Percentiles rank a stretch among this genome's conserved stretches.
phyloP scores from a whole-genome alignment of 30 jellyfish, hydroid and myxozoan genomes.

The Morbakka virulenta region DNA sequence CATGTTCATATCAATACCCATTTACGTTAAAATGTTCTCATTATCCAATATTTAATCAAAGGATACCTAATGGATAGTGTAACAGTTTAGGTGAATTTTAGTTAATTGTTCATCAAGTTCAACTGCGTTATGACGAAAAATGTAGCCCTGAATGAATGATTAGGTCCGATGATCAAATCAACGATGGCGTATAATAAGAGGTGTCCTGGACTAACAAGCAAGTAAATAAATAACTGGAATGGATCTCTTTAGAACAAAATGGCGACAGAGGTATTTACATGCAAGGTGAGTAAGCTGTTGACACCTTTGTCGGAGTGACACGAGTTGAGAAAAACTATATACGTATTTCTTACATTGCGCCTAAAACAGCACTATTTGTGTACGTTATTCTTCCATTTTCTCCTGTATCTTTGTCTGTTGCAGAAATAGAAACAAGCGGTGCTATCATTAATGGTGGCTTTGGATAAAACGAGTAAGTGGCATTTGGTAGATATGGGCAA shows the following conservation, averaged over 20 bases:
- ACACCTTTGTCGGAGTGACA: no score
- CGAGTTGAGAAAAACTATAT: background rate
- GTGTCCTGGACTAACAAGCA: background rate
- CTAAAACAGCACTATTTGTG: constrained; percentile 43
- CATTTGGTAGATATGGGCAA: constrained; percentile 62
- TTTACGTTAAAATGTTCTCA: no score
- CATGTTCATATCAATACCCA: no score
- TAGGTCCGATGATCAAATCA: no score
- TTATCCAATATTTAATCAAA: no score
- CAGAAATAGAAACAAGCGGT: constrained; percentile 40
- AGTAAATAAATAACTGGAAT: background rate
- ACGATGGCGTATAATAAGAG: no score
- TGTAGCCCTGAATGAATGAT: no score
- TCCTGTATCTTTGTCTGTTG: constrained; percentile 79
- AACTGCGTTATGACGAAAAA: no score
- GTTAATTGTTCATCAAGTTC: no score
- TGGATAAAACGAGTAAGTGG: constrained; percentile 50
- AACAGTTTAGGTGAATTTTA: no score
- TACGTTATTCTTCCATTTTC: constrained; percentile 66
- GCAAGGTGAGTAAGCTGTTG: background rate
- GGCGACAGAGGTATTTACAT: background rate
- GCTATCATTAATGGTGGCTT: constrained; percentile 66
- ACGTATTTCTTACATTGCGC: constrained; percentile 36
- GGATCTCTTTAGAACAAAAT: background rate
- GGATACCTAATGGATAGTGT: no score